phyloP scores from a whole-genome alignment of 2,113 vertebrate species.

The Clarias magur region DNA sequence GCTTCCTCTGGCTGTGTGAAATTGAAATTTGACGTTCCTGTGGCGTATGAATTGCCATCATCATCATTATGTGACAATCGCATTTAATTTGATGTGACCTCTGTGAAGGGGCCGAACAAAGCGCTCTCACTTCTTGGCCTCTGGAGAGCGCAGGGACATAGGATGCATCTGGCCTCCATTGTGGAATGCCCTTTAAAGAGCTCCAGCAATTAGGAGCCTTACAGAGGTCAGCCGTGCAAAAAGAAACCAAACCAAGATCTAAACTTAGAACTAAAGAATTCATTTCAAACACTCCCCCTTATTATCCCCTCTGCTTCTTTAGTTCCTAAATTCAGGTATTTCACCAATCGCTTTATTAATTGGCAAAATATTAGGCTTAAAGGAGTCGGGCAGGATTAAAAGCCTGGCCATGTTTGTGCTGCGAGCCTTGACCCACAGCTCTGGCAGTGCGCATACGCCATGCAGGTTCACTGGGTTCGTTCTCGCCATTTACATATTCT shows the following conservation, averaged over 20 bases:
- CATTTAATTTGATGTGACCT: conserved; percentile 54
- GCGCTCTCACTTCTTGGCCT: conserved; percentile 57
- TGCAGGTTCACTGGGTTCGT: conserved; percentile 56
- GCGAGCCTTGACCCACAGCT: conserved; percentile 51
- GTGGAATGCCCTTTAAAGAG: conserved; percentile 57
- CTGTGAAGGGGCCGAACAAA: conserved; percentile 58
- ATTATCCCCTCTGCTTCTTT: conserved; percentile 4
- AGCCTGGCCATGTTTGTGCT: conserved; percentile 36
- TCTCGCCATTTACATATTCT: conserved; percentile 56
- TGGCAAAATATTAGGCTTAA: conserved; percentile 14
- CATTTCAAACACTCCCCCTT: conserved; percentile 35
- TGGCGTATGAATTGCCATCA: conserved; percentile 38
- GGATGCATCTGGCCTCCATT: conserved; percentile 66
- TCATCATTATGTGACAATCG: conserved; percentile 32
- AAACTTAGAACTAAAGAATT: conserved; percentile 33
- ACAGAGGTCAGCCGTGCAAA: conserved; percentile 60
- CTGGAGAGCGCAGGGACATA: conserved; percentile 49
- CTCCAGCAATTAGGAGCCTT: conserved; percentile 63
- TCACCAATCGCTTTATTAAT: conserved; percentile 16
- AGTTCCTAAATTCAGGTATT: conserved; percentile 25
- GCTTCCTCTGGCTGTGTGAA: conserved; percentile 20
- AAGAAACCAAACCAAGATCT: conserved; percentile 57
- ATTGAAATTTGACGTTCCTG: conserved; percentile 43
- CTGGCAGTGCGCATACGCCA: conserved; percentile 42
- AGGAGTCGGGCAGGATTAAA: conserved; percentile 23